Base-by-base conservation (phyloP, 1,140 invertebrate genomes). In the Maniola jurtina region DNA sequence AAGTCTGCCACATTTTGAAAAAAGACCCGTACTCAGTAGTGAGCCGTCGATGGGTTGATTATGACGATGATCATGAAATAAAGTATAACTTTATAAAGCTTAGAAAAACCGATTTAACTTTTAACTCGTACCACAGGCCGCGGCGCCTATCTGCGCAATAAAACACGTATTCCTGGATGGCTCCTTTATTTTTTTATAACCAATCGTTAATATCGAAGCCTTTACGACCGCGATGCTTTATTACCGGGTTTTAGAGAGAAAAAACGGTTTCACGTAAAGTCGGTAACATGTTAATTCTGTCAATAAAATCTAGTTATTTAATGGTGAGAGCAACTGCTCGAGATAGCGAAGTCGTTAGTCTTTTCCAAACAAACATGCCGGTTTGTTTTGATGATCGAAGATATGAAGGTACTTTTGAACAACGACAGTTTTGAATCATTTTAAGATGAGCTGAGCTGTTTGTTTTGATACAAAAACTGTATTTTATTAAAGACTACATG, bases 161-260 rank as follows among this genome's bases (percentile, higher is more conserved):
- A 86, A 86, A 82, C 76, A 78, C 70, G 68, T 73, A 76, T 75
- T 74, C 67, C 72, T 64, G 65, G 66, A 66, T 60, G 65, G 80
- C 82, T 86, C 70, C 80, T 84, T 82, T 84, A 82, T 83, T 83
- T 85, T 81, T 85, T 84, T 86, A 86, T 76, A 79, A 73, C 78
- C 80, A 79, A 81, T 84, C 81, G 82, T 86, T 84, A 86, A 81
- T 86, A 84, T 86, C 77, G 81, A 83, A 77, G 70, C 61, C 64
- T 84, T 86, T 86, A 86, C 76, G 79, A 75, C 77, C 64, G 63
- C 67, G 61, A 84, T 83, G 79, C 75, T 86, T 84, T 84, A 84
- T 81, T 78, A 75, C 80, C 54, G 54, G 59, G 45, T 67, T 79
- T 74, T 82, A 61, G 58, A 61, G 59, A 65, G 59, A 68, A 77